Conservation (phyloP, 2,888 invertebrate species). For the Tridacna crocea region DNA sequence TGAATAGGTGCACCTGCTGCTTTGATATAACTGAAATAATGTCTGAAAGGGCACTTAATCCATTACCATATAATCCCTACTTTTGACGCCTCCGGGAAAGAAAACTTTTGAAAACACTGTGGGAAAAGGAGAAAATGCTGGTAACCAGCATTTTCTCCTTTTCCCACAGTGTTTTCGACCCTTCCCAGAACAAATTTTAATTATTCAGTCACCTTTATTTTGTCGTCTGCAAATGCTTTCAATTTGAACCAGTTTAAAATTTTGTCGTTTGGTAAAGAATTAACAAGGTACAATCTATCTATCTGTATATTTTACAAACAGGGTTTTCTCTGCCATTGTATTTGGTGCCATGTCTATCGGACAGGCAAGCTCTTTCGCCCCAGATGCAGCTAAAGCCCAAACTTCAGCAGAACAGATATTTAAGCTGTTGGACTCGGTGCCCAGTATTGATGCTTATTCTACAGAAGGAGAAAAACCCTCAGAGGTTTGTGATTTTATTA, state of each 20-base stretch:
- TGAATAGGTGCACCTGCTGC: no score
- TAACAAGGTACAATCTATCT: not conserved
- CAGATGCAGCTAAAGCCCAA: conserved; percentile 81
- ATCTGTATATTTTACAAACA: conserved; percentile 32
- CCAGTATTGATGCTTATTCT: conserved; percentile 76
- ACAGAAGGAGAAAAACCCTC: conserved; percentile 70
- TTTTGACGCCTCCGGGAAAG: not conserved
- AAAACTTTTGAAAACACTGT: not conserved
- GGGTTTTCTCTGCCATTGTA: conserved; percentile 76
- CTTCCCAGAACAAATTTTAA: no score
- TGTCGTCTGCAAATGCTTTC: no score
- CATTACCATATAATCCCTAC: not conserved
- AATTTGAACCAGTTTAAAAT: no score
- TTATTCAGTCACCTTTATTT: no score
- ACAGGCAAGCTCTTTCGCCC: conserved; percentile 76
- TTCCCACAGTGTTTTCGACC: not conserved
- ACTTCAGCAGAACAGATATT: conserved; percentile 80
- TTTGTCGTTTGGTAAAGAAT: not conserved
- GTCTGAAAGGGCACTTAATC: no score
- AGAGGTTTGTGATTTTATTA: conserved; percentile 45
- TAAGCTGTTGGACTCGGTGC: conserved; percentile 74
- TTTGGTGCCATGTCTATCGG: conserved; percentile 80
- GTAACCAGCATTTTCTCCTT: not conserved
- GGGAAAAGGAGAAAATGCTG: not conserved
- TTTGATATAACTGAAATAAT: no score